phyloP scores from a whole-genome alignment of 2,888 invertebrate genomes.

The Syrista parreyssii region DNA sequence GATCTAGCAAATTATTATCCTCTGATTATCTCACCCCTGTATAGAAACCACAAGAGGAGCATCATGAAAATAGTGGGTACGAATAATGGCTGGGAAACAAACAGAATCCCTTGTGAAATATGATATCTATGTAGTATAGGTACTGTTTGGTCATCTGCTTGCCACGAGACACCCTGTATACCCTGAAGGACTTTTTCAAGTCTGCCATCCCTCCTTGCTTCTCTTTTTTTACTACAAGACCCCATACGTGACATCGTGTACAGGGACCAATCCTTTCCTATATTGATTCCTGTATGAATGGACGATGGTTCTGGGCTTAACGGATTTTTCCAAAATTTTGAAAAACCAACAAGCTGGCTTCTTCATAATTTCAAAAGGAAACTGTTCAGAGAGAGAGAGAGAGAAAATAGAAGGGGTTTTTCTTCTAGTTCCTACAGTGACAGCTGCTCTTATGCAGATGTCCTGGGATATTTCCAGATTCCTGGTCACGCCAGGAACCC shows the following conservation, averaged over 20 bases:
- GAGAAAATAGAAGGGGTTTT: not conserved
- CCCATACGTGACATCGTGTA: not conserved
- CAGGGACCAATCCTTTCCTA: not conserved
- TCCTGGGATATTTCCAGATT: slow-evolving; percentile 15
- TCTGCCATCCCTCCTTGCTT: not conserved
- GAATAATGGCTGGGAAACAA: slow-evolving; percentile 32
- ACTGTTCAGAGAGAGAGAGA: not conserved
- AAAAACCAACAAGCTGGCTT: not conserved
- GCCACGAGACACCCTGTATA: slow-evolving; percentile 11
- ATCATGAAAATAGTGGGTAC: not conserved
- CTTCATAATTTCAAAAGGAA: not conserved
- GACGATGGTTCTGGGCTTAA: not conserved
- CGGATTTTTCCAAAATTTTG: not conserved
- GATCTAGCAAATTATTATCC: not conserved
- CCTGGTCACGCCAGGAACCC: not conserved
- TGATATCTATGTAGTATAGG: slow-evolving; percentile 25
- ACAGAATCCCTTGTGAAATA: slow-evolving; percentile 37
- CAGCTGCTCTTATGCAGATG: slow-evolving; percentile 38
- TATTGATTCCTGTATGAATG: not conserved
- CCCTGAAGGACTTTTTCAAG: not conserved
- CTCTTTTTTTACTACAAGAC: not conserved
- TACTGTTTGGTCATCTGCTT: slow-evolving; percentile 34
- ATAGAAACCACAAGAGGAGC: not conserved
- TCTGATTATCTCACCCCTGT: not conserved
- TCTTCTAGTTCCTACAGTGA: not conserved